Evolutionary conservation across 2,797 vertebrate genomes (phyloP).

Genomic region (Hipposideros larvatus): DNA sequence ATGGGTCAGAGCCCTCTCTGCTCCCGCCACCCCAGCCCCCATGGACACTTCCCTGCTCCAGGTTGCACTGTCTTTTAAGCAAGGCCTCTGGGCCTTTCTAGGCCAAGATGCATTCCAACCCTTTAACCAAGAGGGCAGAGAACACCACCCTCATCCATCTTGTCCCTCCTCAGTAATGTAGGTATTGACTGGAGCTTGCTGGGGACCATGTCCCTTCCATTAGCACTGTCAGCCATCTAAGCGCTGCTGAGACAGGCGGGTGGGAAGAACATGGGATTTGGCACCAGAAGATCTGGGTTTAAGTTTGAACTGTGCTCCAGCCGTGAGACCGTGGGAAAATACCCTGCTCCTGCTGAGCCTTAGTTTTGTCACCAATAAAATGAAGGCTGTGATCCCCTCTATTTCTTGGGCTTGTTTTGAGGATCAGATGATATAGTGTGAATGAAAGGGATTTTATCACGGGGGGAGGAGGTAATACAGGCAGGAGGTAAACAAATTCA

Average conservation of each 20-base stretch:
- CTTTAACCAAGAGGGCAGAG: neutral
- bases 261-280: neutral
- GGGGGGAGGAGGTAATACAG: neutral
- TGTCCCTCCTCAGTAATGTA: neutral
- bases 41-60: neutral
- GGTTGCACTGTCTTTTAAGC: neutral
- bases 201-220: neutral
- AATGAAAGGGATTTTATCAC: neutral
- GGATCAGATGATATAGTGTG: neutral
- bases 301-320: neutral
- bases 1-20: neutral
- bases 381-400: neutral
- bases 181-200: neutral
- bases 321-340: neutral
- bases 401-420: conserved; percentile 26
- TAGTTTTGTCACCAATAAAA: conserved; percentile 20
- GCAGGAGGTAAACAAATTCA: neutral
- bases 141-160: neutral
- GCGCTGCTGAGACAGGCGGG: neutral
- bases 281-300: neutral
- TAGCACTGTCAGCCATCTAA: neutral
- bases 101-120: neutral
- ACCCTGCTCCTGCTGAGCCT: neutral
- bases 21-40: neutral
- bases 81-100: neutral